Base-by-base conservation (phyloP, 2,113 vertebrate species). In the Gymnocephalus cernua region DNA sequence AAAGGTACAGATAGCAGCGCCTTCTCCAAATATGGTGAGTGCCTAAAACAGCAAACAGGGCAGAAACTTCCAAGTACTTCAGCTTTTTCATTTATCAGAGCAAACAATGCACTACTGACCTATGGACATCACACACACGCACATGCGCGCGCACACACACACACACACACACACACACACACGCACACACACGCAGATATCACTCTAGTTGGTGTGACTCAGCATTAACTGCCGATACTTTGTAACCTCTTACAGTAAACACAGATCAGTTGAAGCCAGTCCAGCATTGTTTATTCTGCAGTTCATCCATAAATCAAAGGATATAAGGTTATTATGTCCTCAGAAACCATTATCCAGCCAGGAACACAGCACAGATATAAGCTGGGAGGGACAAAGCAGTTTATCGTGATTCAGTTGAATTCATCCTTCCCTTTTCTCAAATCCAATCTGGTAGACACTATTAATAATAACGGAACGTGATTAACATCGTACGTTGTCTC, bases 381-480 rank as follows among this genome's bases (percentile, higher is more conserved):
- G 41, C 53, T 64, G 27, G 32, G n/a, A 45, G 62, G 65, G 75
- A 77, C 75, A 29, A 48, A 69, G 53, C 48, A 68, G 47, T 81
- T 80, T n/a, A 70, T 66, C 69, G 35, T 65, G 27, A 45, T 83
- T 83, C 35, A 15, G 2, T 72, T 71, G 1, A 47, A 41, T 68
- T 73, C 51, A 57, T 25, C 53, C 47, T 41, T 83, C 54, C 15
- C 63, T n/a, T 47, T 18, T 50, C 44, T 61, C 67, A 35, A 50
- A 81, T 63, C 64, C 54, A 71, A 23, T 56, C 64, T 12, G 6
- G 12, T 21, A 16, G 64, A 61, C 71, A 29, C 35, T 1, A 71
- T 77, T 76, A 65, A 75, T 82, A 25, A 74, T 27, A 21, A 10
- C 32, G 25, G 14, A 64, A 58, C 50, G 32, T 27, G 12, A 41